Evolutionary conservation across 1,140 invertebrate species (phyloP).

Genomic region (Ceratina calcarata): DNA sequence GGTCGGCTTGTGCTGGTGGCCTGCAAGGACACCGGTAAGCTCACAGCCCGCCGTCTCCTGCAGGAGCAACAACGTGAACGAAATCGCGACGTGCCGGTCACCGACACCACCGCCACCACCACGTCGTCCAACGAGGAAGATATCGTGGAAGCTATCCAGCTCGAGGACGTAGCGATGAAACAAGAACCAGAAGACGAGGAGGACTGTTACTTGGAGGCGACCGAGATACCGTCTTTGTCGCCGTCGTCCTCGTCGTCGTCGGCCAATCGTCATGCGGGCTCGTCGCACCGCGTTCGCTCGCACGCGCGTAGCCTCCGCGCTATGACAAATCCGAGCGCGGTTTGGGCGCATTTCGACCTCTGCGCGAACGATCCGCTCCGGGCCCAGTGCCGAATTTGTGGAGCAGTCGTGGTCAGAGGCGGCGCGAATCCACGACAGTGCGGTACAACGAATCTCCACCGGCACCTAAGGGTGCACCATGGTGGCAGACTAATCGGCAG

Average conservation of each 20-base stretch:
- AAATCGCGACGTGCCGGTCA: neutral
- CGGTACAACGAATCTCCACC: conserved; percentile 78
- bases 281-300: conserved; percentile 72
- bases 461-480: conserved; percentile 78
- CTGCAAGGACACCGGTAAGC: conserved; percentile 58
- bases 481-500: conserved; percentile 78
- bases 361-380: conserved; percentile 76
- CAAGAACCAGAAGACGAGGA: conserved; percentile 77
- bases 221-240: conserved; percentile 38
- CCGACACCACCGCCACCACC: neutral
- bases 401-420: conserved; percentile 77
- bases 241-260: conserved; percentile 43
- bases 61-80: conserved; percentile 35
- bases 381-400: conserved; percentile 78
- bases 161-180: conserved; percentile 68
- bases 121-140: conserved; percentile 32
- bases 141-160: conserved; percentile 18
- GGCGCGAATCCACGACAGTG: conserved; percentile 78
- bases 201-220: conserved; percentile 69
- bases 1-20: conserved; percentile 50
- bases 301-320: conserved; percentile 76
- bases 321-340: conserved; percentile 79
- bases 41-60: conserved; percentile 41
- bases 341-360: conserved; percentile 79
- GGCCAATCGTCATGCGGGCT: conserved; percentile 1